Evolutionary conservation across 2,113 vertebrate species (phyloP).

Genomic region (Piaya cayana): DNA sequence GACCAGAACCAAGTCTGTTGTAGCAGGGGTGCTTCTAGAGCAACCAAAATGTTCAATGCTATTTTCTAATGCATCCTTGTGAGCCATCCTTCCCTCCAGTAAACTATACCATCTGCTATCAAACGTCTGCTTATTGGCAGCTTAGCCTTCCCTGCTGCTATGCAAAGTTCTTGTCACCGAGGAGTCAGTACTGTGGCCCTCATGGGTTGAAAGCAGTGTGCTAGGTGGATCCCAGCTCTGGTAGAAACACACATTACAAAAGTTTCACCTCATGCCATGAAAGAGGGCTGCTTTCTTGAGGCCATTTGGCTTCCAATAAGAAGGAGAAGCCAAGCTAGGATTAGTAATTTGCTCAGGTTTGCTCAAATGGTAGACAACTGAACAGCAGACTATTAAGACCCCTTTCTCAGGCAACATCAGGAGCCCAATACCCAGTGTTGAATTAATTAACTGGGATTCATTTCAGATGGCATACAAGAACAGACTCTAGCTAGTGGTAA

Average conservation of each 20-base stretch:
- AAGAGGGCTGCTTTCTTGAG: neutral
- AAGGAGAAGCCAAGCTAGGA: neutral
- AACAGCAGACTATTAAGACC: neutral
- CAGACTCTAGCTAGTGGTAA: neutral
- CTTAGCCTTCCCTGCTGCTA: neutral
- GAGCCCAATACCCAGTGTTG: neutral
- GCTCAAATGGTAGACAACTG: neutral
- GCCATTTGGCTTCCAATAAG: neutral
- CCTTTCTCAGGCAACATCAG: neutral
- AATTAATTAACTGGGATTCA: neutral
- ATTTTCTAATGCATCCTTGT: neutral
- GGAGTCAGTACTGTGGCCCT: neutral
- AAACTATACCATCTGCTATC: neutral
- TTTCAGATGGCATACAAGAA: neutral
- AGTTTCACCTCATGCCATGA: neutral
- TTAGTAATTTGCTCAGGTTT: neutral
- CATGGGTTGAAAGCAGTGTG: neutral
- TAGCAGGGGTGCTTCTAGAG: neutral
- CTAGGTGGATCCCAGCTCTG: neutral
- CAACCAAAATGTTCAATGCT: neutral
- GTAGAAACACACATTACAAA: neutral
- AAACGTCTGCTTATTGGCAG: neutral
- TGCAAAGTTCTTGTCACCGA: rapidly evolving
- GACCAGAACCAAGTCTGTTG: neutral
- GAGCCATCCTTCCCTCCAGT: neutral